Evolutionary conservation across 1,140 invertebrate species (phyloP).

Genomic region (Zaprionus kolodkinae): DNA sequence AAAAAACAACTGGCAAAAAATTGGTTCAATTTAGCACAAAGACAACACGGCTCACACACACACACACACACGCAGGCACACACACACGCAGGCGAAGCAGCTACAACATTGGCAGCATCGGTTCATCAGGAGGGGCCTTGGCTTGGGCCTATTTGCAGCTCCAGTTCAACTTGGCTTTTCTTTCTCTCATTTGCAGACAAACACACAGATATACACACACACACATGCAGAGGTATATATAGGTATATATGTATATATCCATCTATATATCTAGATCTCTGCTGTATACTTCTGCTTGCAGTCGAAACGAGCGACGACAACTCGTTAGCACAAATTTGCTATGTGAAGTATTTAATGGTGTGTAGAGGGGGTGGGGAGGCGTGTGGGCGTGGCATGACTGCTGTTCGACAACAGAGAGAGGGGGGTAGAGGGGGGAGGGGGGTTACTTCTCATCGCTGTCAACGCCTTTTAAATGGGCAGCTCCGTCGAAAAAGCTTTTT

Average conservation of each 20-base stretch:
- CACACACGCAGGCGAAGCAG: slow-evolving; percentile 8
- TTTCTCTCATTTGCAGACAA: slow-evolving; percentile 22
- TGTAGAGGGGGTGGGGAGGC: not conserved
- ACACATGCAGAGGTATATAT: not conserved
- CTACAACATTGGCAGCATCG: slow-evolving; percentile 34
- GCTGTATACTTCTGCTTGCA: slow-evolving; percentile 26
- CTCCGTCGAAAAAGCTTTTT: slow-evolving; percentile 46
- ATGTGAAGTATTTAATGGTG: slow-evolving; percentile 44
- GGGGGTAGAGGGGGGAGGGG: slow-evolving; percentile 6
- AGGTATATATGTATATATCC: not conserved
- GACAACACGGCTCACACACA: slow-evolving; percentile 43
- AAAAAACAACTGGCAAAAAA: slow-evolving; percentile 57
- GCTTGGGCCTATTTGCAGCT: slow-evolving; percentile 66
- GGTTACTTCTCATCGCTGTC: slow-evolving; percentile 44
- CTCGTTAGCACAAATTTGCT: slow-evolving; percentile 78
- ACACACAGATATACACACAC: not conserved
- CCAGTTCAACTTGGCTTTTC: slow-evolving; percentile 32
- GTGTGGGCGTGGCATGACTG: not conserved
- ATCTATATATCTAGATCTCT: slow-evolving; percentile 2
- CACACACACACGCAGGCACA: slow-evolving; percentile 14
- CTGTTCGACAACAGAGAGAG: not conserved
- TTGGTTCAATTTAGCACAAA: slow-evolving; percentile 81
- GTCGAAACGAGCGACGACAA: slow-evolving; percentile 67
- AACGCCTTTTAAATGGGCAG: slow-evolving; percentile 79
- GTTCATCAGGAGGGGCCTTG: slow-evolving; percentile 15